Percentiles rank a stretch among this genome's conserved stretches.
These are phyloP conservation scores for Atta colombica DNA, from an alignment of 1,140 invertebrate genomes.

Conservation along the genomic window DNA sequence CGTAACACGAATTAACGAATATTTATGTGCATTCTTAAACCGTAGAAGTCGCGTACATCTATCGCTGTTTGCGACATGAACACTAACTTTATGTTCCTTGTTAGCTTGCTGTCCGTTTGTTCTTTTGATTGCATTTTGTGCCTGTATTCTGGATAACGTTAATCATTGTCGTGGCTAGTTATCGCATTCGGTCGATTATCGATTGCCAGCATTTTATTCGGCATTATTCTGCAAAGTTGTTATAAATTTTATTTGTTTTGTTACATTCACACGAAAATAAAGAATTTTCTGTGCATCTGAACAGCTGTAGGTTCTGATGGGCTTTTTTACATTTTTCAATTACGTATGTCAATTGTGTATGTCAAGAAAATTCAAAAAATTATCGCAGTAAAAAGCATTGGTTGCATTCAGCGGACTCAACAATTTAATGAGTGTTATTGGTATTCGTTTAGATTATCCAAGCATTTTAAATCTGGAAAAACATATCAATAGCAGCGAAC, in stretches of 20 bases:
- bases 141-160: slow-evolving; percentile 55
- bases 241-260: neutral
- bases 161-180: slow-evolving; percentile 1
- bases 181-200: slow-evolving; percentile 31
- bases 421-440: too few relatives aligned
- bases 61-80: slow-evolving; percentile 62
- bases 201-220: slow-evolving; percentile 4
- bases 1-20: slow-evolving; percentile 13
- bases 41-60: slow-evolving; percentile 49
- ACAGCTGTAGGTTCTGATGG: too few relatives aligned
- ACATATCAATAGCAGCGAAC: too few relatives aligned
- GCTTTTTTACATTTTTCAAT: too few relatives aligned
- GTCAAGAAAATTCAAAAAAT: too few relatives aligned
- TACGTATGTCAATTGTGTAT: too few relatives aligned
- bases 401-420: too few relatives aligned
- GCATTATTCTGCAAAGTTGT: neutral
- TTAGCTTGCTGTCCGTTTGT: slow-evolving; percentile 69
- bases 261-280: too few relatives aligned
- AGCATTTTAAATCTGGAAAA: too few relatives aligned
- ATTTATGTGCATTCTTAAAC: slow-evolving; percentile 54
- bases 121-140: slow-evolving; percentile 68
- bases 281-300: too few relatives aligned
- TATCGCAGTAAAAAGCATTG: too few relatives aligned
- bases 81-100: slow-evolving; percentile 67
- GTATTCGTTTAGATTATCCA: too few relatives aligned